Evolutionary conservation across 92 coral and sea anemone genomes (phyloP), one percentile per base, ranked within the genome.

Genomic region (Palythoa heliodiscus): DNA sequence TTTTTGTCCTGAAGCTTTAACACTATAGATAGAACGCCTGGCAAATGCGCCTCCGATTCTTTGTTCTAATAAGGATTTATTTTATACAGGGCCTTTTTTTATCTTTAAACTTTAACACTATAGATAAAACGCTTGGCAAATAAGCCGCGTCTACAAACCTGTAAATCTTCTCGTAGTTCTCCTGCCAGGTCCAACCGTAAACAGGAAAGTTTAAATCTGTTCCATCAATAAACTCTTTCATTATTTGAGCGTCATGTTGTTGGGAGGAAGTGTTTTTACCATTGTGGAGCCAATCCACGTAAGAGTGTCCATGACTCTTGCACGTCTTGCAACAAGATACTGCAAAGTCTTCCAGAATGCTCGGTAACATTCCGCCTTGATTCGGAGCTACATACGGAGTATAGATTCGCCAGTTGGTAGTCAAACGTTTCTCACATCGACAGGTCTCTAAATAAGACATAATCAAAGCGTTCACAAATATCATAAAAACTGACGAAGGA

Each of bases 141-240:
- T 7, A 16, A 35, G 15, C 13, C 6, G 7, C 16, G 11, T 12
- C 53, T 7, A 66, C 84, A 17, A 53, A 80, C 84, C 84, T 80
- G 84, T 80, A 80, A 50, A 64, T 50, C 10, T 73, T 55, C 16
- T 87, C 82, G 39, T 92, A 95, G 4, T 37, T 58, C 19, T 91
- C 89, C 70, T 91, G 98, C 89, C 95, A 93, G 70, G 79, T 86
- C 91, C 91, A 95, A 11, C 98, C 98, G 66, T 92, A 93, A 24
- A 95, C 82, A 1, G 98, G 98, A 84, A 95, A 95, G 76, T 92
- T 93, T 54, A 90, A 88, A 48, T 91, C 84, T 9, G 84, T 80
- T 1, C 20, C 11, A 11, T 86, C 95, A n/a, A 92, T 90, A 83
- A 75, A 73, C 10, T 54, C 16, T 54, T 91, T 87, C 69, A 95